These are phyloP conservation scores for Takifugu rubripes DNA, from an alignment of 2,797 vertebrate species.

Conservation along the genomic window DNA sequence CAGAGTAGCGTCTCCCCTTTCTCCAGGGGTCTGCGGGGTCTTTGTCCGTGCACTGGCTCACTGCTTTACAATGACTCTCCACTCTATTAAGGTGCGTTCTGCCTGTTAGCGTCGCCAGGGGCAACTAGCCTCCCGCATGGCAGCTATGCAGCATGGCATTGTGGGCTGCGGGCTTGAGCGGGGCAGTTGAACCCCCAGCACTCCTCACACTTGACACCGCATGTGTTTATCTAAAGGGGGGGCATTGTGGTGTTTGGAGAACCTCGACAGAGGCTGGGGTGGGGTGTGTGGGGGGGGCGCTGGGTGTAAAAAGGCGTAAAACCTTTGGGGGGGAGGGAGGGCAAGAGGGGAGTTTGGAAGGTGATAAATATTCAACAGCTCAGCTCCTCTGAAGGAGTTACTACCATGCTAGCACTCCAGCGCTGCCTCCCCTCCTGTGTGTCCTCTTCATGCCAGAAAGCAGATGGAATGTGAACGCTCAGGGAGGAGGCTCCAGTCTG, in stretches of 20 bases:
- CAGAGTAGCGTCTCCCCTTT: constrained; percentile 82
- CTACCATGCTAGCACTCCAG: constrained; percentile 43
- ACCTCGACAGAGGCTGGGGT: constrained; percentile 54
- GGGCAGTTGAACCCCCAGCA: constrained; percentile 88
- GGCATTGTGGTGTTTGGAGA: constrained; percentile 78
- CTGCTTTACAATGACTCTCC: constrained; percentile 99
- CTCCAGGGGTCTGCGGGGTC: constrained; percentile 86
- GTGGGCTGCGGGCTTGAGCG: constrained; percentile 79
- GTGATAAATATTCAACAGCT: constrained; percentile 93
- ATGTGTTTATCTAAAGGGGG: constrained; percentile 98
- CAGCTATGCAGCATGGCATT: constrained; percentile 92
- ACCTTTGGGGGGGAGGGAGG: constrained; percentile 40
- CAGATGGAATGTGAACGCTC: constrained; percentile 87
- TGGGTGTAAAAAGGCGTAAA: constrained; percentile 80
- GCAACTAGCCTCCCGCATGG: constrained; percentile 97
- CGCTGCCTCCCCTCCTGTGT: constrained; percentile 42
- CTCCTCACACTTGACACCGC: constrained; percentile 98
- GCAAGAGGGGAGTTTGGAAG: constrained; percentile 52
- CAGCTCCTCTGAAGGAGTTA: constrained; percentile 69
- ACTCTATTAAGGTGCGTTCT: constrained; percentile 99
- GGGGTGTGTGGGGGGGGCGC: constrained; percentile 36
- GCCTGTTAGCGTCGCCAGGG: constrained; percentile 98
- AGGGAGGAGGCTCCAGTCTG: constrained; percentile 78
- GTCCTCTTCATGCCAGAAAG: constrained; percentile 74
- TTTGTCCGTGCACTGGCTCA: constrained; percentile 88